Evolutionary conservation across 2,113 vertebrate genomes (phyloP), one percentile per base, ranked within the genome.

Genomic region (Dicentrarchus labrax): DNA sequence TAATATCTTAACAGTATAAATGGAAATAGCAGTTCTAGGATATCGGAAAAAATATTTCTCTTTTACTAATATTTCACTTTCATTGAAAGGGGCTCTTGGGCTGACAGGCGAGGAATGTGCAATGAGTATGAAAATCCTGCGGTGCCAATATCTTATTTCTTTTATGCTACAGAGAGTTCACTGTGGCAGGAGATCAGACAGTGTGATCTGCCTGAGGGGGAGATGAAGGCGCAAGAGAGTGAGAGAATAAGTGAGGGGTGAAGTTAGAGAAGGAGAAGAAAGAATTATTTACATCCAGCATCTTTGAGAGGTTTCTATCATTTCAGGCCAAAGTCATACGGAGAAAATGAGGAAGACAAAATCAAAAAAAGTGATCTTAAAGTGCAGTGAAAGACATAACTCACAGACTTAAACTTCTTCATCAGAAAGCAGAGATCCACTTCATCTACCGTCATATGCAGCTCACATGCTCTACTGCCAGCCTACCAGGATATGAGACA

Each of bases 71-170:
- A 75, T 66, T 62, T 84, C 30, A 22, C 76, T 77, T 80, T 82
- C 59, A 80, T 89, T 70, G 87, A 73, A 79, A 19, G 19, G 19
- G 59, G n/a, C 59, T 83, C 56, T 73, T 48, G 51, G 74, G 66
- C 70, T 84, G 72, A 82, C 71, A 78, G 47, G 71, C 30, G 51
- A 53, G 45, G 51, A 90, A 84, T 59, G 83, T 69, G 78, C 67
- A 74, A 68, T 76, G 87, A 86, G 80, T 86, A 79, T 76, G 47
- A 87, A 89, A 91, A 78, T 59, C 70, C 84, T 45, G 76, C 16
- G 36, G 83, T 76, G 76, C 76, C 80, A 91, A 77, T 90, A 87
- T 88, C 78, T 78, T 60, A 87, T 91, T 88, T 90, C 64, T 85
- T 80, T 88, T 72, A 76, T 80, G 70, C 74, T 69, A 62, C 75